These are phyloP conservation scores for Oligia latruncula DNA, from an alignment of 2,888 invertebrate species.

Conservation along the genomic window DNA sequence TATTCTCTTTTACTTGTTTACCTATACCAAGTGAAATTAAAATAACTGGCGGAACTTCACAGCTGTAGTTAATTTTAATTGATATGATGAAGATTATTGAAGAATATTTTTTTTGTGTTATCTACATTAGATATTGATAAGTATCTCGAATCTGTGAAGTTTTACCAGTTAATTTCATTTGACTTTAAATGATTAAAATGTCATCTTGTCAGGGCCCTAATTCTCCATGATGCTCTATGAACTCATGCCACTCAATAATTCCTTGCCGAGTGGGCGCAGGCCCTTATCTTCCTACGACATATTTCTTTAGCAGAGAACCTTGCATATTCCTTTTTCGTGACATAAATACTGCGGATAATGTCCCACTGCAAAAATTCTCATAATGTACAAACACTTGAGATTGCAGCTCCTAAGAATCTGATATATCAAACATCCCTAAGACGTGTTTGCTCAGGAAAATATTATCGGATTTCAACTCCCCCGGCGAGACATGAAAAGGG, in stretches of 20 bases:
- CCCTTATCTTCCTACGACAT: background rate
- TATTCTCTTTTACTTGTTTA: background rate
- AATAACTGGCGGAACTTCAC: background rate
- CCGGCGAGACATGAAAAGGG: constrained; percentile 44
- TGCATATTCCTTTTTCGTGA: constrained; percentile 14
- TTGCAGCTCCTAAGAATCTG: constrained; percentile 49
- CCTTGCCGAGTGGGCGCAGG: background rate
- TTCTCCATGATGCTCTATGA: too few relatives aligned
- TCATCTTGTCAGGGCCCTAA: too few relatives aligned
- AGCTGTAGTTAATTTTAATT: too few relatives aligned
- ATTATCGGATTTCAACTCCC: constrained; percentile 62
- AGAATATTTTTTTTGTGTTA: too few relatives aligned
- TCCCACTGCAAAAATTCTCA: constrained; percentile 44
- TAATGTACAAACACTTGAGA: constrained; percentile 39
- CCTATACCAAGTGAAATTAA: background rate
- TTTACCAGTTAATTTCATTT: background rate
- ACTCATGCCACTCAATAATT: too few relatives aligned
- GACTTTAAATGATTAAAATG: background rate
- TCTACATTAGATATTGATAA: background rate
- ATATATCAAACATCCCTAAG: constrained; percentile 60
- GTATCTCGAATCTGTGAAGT: background rate
- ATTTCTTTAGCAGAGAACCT: background rate
- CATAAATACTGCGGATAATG: constrained; percentile 10
- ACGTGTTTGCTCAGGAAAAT: constrained; percentile 49
- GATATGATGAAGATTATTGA: background rate